Evolutionary conservation across 2,888 invertebrate species (phyloP).

Genomic region (Nomada ruficornis): DNA sequence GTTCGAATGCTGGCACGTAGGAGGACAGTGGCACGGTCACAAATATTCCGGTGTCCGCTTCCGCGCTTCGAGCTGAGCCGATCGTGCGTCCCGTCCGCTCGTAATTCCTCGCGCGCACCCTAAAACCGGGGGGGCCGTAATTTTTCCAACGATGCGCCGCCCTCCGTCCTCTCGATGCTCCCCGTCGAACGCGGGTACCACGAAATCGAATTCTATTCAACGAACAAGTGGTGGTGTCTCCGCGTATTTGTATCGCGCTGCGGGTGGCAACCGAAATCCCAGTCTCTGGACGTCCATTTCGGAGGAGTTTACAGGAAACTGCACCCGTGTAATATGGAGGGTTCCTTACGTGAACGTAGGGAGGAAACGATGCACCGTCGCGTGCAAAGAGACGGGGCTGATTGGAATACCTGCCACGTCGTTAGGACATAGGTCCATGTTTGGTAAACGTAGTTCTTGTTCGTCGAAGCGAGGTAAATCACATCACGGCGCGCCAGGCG

Average conservation of each 20-base stretch:
- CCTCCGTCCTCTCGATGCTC: slow-evolving; percentile 18
- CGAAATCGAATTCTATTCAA: slow-evolving; percentile 49
- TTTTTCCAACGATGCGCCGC: slow-evolving; percentile 48
- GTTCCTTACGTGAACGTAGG: background rate
- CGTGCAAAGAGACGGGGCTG: background rate
- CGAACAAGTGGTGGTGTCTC: slow-evolving; percentile 19
- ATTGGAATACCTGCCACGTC: background rate
- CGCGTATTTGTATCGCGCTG: slow-evolving; percentile 34
- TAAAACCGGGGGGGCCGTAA: slow-evolving; percentile 53
- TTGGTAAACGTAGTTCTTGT: background rate
- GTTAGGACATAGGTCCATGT: slow-evolving; percentile 6
- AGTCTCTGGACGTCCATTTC: background rate
- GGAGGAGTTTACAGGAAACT: slow-evolving; percentile 38
- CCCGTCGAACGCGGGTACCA: slow-evolving; percentile 35
- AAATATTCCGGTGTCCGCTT: slow-evolving; percentile 72
- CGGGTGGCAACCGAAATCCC: slow-evolving; percentile 29
- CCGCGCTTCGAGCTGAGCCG: slow-evolving; percentile 64
- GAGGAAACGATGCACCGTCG: background rate
- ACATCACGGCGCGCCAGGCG: too few species aligned
- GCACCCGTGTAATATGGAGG: slow-evolving; percentile 6
- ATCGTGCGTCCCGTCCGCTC: slow-evolving; percentile 48
- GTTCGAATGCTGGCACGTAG: slow-evolving; percentile 70
- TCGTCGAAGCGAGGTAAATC: background rate
- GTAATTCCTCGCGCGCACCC: slow-evolving; percentile 60
- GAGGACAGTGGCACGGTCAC: slow-evolving; percentile 71